Evolutionary conservation across 2,888 invertebrate genomes (phyloP), one percentile per base, ranked within the genome.

Genomic region (Cosmorhoe ocellata): DNA sequence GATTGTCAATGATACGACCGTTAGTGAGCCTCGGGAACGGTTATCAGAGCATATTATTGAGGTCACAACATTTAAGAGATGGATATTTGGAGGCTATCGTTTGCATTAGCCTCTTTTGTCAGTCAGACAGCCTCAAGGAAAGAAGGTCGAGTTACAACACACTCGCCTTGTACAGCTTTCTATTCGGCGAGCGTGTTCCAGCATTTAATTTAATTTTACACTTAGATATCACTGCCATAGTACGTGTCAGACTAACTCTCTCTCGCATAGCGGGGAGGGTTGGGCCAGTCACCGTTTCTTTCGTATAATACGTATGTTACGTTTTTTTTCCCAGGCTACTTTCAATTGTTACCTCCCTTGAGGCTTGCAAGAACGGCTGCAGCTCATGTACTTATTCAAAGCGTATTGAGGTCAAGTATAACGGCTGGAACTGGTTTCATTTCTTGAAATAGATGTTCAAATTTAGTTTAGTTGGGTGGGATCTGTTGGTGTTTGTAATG

Each of bases 131-230:
- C 69, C 66, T 68, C 69, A 72, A 76, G 80, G 79, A 87, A 88
- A 89, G 87, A 89, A 89, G 89, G 90, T 83, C 89, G 83, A 75
- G 71, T 90, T 90, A 81, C 90, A 83, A 88, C 86, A 88, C 73
- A 84, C 67, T 86, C 74, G 87, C 87, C 87, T 87, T 87, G 87
- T 80, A 64, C 82, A 83, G 88, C 89, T 90, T 90, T 90, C 90
- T 90, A 90, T 84, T 85, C 76, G 67, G 77, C 75, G 68, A 84
- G 80, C 87, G 80, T 84, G 89, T 86, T 81, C 81, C 84, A 85
- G 83, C 86, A 85, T 87, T 86, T 85, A 84, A 89, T 85, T 81
- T 81, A 81, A 53, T 84, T 88, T 87, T 69, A 76, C 83, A 84
- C 85, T 84, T 79, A 81, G 83, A 81, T 81, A 83, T 79, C 74